Evolutionary conservation across 2,113 vertebrate species (phyloP), one percentile per base, ranked within the genome.

Genomic region (Syngnathus typhle): DNA sequence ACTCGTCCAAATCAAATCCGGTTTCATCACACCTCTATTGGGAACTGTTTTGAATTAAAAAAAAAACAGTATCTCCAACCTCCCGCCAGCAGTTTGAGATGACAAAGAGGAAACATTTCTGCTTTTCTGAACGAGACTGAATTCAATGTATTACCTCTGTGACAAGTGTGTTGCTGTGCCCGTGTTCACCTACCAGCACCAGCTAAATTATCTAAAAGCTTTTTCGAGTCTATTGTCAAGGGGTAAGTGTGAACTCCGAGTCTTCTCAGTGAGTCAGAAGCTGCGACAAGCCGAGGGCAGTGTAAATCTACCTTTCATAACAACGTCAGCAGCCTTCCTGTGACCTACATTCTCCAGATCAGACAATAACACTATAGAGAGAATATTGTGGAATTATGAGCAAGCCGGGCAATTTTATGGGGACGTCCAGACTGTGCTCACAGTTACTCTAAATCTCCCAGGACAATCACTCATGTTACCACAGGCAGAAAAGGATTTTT

Each of bases 301-400:
- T 63, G 65, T 71, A 74, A 82, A 79, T 86, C 78, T 72, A 81
- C 79, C 80, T 82, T 77, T 82, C 65, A 83, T 73, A 65, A 60
- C 65, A 72, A 60, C 51, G 44, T 81, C 80, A 83, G 76, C 80
- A 82, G 63, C 81, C 69, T 82, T 72, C 66, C 66, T 62, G 76
- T 88, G 89, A 90, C 89, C 88, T 83, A 90, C 73, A 89, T 89
- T 86, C 66, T 60, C 72, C 60, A 46, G 77, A 51, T 68, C 60
- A 46, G 73, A 82, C 73, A 80, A 85, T 74, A 84, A 80, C 75
- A 63, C 59, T 64, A 65, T 32, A 23, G 70, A 67, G 65, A 79
- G 79, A 82, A 88, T 83, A 77, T 77, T 83, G 82, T 75, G 61
- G 79, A 82, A 85, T 85, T 87, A 86, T 77, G 82, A 88, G 81